Evolutionary conservation across 2,113 vertebrate species (phyloP).

Genomic region (Atractosteus spatula): DNA sequence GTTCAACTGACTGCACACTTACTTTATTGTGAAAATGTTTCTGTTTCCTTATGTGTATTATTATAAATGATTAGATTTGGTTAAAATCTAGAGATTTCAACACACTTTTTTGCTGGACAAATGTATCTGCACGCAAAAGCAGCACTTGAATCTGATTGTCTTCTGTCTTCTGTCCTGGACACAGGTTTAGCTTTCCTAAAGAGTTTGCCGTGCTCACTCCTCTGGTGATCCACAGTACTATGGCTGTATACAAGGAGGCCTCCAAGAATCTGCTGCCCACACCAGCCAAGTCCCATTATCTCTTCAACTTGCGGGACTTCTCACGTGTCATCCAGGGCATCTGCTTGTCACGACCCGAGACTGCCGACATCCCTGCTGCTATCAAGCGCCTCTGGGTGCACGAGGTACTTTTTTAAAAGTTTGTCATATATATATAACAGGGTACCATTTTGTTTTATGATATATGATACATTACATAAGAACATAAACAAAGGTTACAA

Average conservation of each 20-base stretch:
- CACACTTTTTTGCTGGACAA: too few species aligned
- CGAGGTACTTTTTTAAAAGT: slow-evolving; percentile 65
- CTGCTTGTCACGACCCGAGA: slow-evolving; percentile 83
- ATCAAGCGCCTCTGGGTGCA: slow-evolving; percentile 91
- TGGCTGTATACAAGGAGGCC: slow-evolving; percentile 79
- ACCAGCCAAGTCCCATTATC: slow-evolving; percentile 85
- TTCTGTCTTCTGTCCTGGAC: slow-evolving; percentile 16
- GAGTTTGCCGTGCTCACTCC: slow-evolving; percentile 69
- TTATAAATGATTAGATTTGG: too few species aligned
- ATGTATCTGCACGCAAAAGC: too few species aligned
- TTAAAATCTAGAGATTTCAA: too few species aligned
- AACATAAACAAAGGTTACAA: too few species aligned
- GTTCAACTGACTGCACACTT: too few species aligned
- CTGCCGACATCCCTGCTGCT: slow-evolving; percentile 56
- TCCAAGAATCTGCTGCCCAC: slow-evolving; percentile 84
- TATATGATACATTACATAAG: too few species aligned
- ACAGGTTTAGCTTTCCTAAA: slow-evolving; percentile 75
- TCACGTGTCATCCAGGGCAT: slow-evolving; percentile 87
- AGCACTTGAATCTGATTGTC: too few species aligned
- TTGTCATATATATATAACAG: too few species aligned
- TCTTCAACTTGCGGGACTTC: slow-evolving; percentile 88
- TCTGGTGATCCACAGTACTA: slow-evolving; percentile 74
- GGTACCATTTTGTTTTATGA: too few species aligned
- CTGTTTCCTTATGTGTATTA: too few species aligned
- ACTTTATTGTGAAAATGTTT: too few species aligned